Evolutionary conservation across 2,113 vertebrate species (phyloP).

Genomic region (Rissa tridactyla): DNA sequence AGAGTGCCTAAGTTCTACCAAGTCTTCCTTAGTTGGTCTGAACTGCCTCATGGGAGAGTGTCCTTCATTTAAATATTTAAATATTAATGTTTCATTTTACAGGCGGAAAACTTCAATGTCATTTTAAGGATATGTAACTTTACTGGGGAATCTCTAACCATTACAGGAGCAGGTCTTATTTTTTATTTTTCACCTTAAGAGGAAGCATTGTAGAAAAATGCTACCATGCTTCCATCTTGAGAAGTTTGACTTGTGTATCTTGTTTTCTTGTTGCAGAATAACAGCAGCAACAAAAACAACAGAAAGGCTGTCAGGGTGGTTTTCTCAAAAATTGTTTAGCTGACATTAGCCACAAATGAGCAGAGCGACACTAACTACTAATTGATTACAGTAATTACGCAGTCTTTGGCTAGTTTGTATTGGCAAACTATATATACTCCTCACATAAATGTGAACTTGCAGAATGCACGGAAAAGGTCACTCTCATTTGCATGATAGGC

Average conservation of each 20-base stretch:
- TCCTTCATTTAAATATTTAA: slow-evolving; percentile 97
- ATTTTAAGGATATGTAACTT: slow-evolving; percentile 89
- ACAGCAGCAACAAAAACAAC: slow-evolving; percentile 60
- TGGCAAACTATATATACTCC: slow-evolving; percentile 88
- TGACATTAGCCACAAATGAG: slow-evolving; percentile 94
- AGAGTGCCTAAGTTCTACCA: slow-evolving; percentile 80
- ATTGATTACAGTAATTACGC: slow-evolving; percentile 97
- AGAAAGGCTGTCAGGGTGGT: slow-evolving; percentile 69
- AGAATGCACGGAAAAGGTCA: slow-evolving; percentile 94
- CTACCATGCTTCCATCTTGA: slow-evolving; percentile 1
- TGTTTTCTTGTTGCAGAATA: slow-evolving; percentile 71
- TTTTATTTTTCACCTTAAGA: slow-evolving; percentile 29
- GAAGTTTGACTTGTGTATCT: slow-evolving; percentile 44
- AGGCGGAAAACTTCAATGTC: slow-evolving; percentile 89
- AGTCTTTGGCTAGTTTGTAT: slow-evolving; percentile 92
- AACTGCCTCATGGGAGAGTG: slow-evolving; percentile 78
- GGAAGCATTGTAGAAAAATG: not conserved
- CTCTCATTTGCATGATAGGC: slow-evolving; percentile 98
- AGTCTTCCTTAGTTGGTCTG: slow-evolving; percentile 70
- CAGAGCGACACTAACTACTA: slow-evolving; percentile 89
- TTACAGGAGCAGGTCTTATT: not conserved
- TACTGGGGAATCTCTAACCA: slow-evolving; percentile 40
- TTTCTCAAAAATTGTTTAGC: slow-evolving; percentile 82
- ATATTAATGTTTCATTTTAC: slow-evolving; percentile 89
- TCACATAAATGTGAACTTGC: slow-evolving; percentile 94